Evolutionary conservation across 2,797 vertebrate species (phyloP).

Genomic region (Pempheris klunzingeri): DNA sequence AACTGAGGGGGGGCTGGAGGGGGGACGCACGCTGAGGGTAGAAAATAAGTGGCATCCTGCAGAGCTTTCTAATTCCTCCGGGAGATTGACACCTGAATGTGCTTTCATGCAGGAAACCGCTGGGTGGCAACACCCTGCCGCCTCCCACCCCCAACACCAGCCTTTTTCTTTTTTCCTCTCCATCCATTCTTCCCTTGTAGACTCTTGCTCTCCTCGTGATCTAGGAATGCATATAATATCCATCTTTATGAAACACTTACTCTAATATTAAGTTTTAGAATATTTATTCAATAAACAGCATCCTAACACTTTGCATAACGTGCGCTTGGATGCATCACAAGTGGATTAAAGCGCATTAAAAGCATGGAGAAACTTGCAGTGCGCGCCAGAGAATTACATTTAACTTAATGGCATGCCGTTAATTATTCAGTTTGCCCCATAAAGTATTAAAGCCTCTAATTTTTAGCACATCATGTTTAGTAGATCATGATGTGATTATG

Average conservation of each 20-base stretch:
- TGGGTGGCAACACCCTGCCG: slow-evolving; percentile 64
- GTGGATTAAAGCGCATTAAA: slow-evolving; percentile 45
- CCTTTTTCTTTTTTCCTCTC: slow-evolving; percentile 7
- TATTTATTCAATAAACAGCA: slow-evolving; percentile 52
- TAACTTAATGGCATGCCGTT: slow-evolving; percentile 62
- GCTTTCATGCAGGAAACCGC: slow-evolving; percentile 79
- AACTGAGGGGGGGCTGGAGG: slow-evolving; percentile 2
- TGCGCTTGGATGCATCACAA: slow-evolving; percentile 24
- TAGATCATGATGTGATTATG: slow-evolving; percentile 71
- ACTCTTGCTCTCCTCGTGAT: not conserved
- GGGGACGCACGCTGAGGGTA: slow-evolving; percentile 46
- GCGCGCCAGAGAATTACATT: slow-evolving; percentile 59
- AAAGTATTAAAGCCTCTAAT: slow-evolving; percentile 66
- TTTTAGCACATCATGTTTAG: slow-evolving; percentile 75
- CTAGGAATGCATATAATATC: slow-evolving; percentile 36
- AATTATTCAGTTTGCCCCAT: slow-evolving; percentile 72
- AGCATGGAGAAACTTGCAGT: slow-evolving; percentile 32
- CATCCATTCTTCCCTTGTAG: not conserved
- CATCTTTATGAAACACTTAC: slow-evolving; percentile 33
- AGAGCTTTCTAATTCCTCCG: slow-evolving; percentile 81
- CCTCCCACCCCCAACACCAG: slow-evolving; percentile 5
- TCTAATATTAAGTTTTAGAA: slow-evolving; percentile 31
- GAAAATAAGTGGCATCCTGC: slow-evolving; percentile 80
- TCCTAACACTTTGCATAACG: slow-evolving; percentile 25
- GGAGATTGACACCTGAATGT: slow-evolving; percentile 87